Evolutionary conservation across 1,140 invertebrate genomes (phyloP).

Genomic region (Lepidurus apus): DNA sequence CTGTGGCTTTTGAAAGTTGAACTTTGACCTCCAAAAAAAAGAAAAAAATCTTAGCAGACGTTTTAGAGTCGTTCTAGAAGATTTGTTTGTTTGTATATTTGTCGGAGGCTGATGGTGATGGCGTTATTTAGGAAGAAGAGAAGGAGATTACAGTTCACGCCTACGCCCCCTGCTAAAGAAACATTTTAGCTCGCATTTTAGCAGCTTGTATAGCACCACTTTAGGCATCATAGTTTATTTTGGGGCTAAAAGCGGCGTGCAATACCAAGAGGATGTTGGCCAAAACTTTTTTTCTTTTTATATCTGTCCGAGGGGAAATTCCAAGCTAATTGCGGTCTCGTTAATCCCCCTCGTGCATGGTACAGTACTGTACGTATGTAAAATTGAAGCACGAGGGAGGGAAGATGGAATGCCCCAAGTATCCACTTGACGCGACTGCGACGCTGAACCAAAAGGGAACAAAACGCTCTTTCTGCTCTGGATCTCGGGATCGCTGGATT

Average conservation of each 20-base stretch:
- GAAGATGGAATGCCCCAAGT: background rate
- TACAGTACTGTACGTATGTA: background rate
- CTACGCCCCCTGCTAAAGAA: background rate
- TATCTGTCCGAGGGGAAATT: background rate
- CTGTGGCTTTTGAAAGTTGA: background rate
- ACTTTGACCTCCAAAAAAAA: background rate
- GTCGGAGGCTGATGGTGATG: background rate
- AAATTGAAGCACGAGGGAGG: background rate
- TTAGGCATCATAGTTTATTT: background rate
- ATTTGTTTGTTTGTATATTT: background rate
- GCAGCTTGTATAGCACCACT: no score
- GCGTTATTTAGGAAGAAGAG: background rate
- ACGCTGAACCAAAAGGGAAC: no score
- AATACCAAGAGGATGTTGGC: background rate
- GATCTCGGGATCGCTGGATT: no score
- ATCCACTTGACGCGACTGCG: background rate
- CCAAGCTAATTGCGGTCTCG: background rate
- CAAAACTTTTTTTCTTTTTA: no score
- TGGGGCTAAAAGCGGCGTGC: background rate
- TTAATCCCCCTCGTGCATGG: background rate
- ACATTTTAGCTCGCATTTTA: no score
- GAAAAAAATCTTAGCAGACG: background rate
- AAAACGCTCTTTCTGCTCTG: no score
- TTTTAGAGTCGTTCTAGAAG: background rate
- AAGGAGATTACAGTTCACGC: background rate